phyloP scores from a whole-genome alignment of 2,113 vertebrate genomes.

The Passer montanus region DNA sequence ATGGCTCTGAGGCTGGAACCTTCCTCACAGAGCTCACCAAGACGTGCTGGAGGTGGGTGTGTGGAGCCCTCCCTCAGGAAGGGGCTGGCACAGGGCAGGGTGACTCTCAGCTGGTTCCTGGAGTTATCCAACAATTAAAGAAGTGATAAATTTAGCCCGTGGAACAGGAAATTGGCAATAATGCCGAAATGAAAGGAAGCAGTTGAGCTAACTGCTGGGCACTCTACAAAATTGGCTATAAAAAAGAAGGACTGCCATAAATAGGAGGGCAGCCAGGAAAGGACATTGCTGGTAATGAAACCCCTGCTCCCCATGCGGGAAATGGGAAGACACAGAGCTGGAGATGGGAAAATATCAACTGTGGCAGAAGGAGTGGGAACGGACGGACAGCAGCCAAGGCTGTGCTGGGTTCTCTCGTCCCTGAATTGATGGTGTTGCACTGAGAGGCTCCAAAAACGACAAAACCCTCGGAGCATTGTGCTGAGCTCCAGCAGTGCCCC shows the following conservation, averaged over 20 bases:
- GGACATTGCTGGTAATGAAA: constrained; percentile 54
- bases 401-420: background rate
- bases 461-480: background rate
- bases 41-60: background rate
- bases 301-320: background rate
- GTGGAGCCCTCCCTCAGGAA: background rate
- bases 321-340: constrained; percentile 6
- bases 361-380: rapidly evolving
- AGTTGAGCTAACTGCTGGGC: constrained; percentile 58
- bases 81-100: background rate
- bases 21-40: background rate
- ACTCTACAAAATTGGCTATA: constrained; percentile 63
- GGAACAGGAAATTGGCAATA: constrained; percentile 64
- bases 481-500: background rate
- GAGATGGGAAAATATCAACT: background rate
- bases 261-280: constrained; percentile 35
- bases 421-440: background rate
- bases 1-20: background rate
- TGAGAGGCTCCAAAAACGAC: background rate
- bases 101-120: background rate
- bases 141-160: constrained; percentile 48
- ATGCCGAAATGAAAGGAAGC: constrained; percentile 50
- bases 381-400: background rate
- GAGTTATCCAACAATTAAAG: constrained; percentile 64
- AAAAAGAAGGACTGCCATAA: constrained; percentile 60